A percentile compares a stretch with the other conserved stretches of the same genome.
Conservation (phyloP, 1,140 invertebrate genomes). For the Ruditapes philippinarum region DNA sequence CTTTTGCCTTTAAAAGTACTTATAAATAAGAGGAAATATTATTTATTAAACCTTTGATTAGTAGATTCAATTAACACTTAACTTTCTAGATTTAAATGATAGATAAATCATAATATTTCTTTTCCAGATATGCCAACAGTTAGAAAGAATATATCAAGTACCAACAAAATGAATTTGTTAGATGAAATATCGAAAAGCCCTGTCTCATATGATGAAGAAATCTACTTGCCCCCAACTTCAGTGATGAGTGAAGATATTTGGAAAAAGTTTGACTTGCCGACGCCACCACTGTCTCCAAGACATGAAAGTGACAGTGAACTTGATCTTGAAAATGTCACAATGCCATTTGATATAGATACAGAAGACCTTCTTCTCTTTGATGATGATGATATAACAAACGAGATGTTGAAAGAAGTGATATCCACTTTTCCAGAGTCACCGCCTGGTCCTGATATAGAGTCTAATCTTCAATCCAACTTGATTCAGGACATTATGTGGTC, state of each 20-base stretch:
- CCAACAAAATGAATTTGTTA: slow-evolving; percentile 4
- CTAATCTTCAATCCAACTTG: slow-evolving; percentile 76
- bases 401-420: slow-evolving; percentile 52
- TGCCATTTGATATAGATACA: slow-evolving; percentile 66
- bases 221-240: slow-evolving; percentile 61
- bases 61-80: no score
- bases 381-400: slow-evolving; percentile 60
- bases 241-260: slow-evolving; percentile 87
- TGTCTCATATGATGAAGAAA: slow-evolving; percentile 7
- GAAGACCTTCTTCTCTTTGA: slow-evolving; percentile 60
- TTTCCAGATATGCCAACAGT: slow-evolving; percentile 30
- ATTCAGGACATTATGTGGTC: slow-evolving; percentile 91
- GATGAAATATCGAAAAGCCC: background rate
- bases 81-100: no score
- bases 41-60: no score
- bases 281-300: slow-evolving; percentile 82
- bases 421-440: slow-evolving; percentile 73
- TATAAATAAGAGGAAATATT: no score
- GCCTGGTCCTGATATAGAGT: slow-evolving; percentile 43
- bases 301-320: slow-evolving; percentile 75
- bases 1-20: no score
- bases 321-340: slow-evolving; percentile 67
- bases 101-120: no score
- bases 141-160: background rate
- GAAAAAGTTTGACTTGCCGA: slow-evolving; percentile 88